phyloP scores from a whole-genome alignment of 1,140 invertebrate species.

The Cardiocondyla obscurior region DNA sequence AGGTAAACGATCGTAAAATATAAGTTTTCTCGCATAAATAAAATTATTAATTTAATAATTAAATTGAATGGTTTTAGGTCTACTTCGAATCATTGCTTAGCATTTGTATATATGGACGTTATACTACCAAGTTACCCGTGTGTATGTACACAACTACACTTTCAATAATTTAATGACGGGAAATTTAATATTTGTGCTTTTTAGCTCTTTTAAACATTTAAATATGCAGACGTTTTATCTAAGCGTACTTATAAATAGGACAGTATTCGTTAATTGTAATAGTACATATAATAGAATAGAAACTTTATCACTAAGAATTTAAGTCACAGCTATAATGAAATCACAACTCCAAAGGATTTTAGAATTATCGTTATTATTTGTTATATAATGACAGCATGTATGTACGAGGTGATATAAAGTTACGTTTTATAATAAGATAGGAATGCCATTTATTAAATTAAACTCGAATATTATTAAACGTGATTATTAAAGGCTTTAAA shows the following conservation, averaged over 20 bases:
- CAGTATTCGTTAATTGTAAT: constrained; percentile 80
- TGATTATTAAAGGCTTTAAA: neutral
- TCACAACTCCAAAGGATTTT: constrained; percentile 81
- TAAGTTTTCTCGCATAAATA: neutral
- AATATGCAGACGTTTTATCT: constrained; percentile 62
- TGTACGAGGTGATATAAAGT: constrained; percentile 66
- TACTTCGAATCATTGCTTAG: constrained; percentile 54
- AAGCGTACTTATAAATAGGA: constrained; percentile 81
- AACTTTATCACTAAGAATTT: constrained; percentile 64
- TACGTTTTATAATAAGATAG: constrained; percentile 9
- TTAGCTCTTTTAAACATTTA: constrained; percentile 70
- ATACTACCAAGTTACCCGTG: constrained; percentile 65
- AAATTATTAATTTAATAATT: neutral
- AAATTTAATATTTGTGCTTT: constrained; percentile 71
- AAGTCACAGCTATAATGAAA: constrained; percentile 75
- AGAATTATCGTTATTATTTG: constrained; percentile 79
- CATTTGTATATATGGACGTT: constrained; percentile 63
- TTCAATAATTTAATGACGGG: constrained; percentile 55
- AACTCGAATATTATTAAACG: constrained; percentile 12
- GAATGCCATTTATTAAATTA: neutral
- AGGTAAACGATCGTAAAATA: constrained; percentile 32
- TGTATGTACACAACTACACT: constrained; percentile 59
- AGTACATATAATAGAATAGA: constrained; percentile 47
- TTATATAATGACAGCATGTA: constrained; percentile 65
- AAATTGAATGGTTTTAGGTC: constrained; percentile 40